Percentiles rank a stretch among this genome's conserved stretches.
These are phyloP conservation scores for Periphyllus acericola DNA, from an alignment of 2,888 invertebrate genomes.

Conservation along the genomic window DNA sequence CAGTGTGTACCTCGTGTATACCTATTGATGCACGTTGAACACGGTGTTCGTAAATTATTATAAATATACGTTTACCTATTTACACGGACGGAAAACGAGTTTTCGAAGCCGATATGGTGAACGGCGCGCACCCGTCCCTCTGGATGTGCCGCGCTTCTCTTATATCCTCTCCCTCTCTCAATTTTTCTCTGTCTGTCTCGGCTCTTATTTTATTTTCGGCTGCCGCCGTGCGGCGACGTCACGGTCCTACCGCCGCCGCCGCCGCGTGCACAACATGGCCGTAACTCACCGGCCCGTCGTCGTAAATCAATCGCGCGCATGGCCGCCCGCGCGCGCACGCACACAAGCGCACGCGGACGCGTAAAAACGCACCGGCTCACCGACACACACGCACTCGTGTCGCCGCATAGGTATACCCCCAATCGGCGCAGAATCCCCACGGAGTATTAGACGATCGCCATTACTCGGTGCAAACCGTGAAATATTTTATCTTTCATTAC, in stretches of 20 bases:
- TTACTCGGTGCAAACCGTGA: neutral
- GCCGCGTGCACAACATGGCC: constrained; percentile 51
- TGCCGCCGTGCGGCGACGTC: constrained; percentile 28
- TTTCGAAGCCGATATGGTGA: no score
- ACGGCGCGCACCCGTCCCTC: neutral
- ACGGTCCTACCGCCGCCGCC: neutral
- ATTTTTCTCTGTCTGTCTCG: neutral
- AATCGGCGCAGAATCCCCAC: constrained; percentile 56
- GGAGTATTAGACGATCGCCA: constrained; percentile 22
- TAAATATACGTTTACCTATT: neutral
- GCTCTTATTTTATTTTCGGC: constrained; percentile 12
- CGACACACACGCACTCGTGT: neutral
- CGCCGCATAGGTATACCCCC: constrained; percentile 13
- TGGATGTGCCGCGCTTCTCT: neutral
- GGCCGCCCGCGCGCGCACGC: constrained; percentile 34
- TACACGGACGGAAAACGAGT: neutral
- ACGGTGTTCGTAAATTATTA: neutral
- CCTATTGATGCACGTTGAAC: no score
- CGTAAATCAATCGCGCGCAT: constrained; percentile 59
- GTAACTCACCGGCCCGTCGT: constrained; percentile 51
- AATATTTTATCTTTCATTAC: neutral
- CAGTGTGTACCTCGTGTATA: no score
- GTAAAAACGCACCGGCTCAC: neutral
- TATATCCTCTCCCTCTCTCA: no score
- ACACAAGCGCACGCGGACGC: neutral